A percentile compares a stretch with the other conserved stretches of the same genome.
Conservation (phyloP, 1,140 invertebrate genomes). For the Phenacoccus solenopsis region DNA sequence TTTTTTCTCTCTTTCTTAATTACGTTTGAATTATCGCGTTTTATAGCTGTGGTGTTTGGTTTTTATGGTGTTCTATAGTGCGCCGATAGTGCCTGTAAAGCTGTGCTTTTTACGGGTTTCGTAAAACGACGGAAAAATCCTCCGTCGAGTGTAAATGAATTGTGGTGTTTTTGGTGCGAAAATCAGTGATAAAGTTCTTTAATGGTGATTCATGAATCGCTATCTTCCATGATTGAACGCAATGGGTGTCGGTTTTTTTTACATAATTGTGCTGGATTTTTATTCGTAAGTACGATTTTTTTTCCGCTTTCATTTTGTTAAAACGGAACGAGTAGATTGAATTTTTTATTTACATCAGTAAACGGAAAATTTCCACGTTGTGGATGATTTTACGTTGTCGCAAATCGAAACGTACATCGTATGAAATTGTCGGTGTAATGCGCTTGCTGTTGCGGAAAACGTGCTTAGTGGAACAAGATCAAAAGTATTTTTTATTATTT, state of each 20-base stretch:
- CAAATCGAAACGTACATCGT: background rate
- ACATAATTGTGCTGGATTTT: background rate
- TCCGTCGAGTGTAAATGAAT: too few relatives aligned
- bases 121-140: too few relatives aligned
- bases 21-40: background rate
- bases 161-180: background rate
- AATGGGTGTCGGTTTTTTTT: constrained; percentile 9
- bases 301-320: background rate
- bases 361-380: too few relatives aligned
- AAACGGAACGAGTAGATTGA: background rate
- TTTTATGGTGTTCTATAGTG: too few relatives aligned
- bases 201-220: background rate
- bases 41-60: too few relatives aligned
- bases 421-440: too few relatives aligned
- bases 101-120: too few relatives aligned
- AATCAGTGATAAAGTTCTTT: background rate
- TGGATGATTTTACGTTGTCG: too few relatives aligned
- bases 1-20: background rate
- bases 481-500: background rate
- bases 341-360: background rate
- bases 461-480: background rate
- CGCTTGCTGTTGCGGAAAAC: background rate
- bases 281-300: background rate
- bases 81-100: too few relatives aligned
- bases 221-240: constrained; percentile 10